Conservation (phyloP, 1,140 invertebrate species). For the Orchesella cincta region DNA sequence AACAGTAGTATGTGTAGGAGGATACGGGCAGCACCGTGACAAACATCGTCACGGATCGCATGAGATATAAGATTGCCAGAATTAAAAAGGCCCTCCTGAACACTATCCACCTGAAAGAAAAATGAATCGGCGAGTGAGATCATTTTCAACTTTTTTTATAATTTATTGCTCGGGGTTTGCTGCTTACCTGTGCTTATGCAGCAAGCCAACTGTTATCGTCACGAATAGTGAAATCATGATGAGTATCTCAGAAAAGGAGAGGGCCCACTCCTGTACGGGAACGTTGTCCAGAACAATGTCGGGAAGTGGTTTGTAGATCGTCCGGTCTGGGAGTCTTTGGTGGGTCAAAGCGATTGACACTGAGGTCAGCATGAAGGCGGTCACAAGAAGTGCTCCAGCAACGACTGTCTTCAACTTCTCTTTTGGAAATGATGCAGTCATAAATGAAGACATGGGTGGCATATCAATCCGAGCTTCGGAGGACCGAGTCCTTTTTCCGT, state of each 20-base stretch:
- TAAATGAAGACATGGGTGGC: constrained; percentile 52
- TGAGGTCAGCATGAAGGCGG: constrained; percentile 66
- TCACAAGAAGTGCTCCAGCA: constrained; percentile 64
- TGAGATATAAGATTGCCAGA: constrained; percentile 79
- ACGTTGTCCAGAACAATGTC: constrained; percentile 76
- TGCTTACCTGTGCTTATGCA: constrained; percentile 77
- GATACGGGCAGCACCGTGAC: constrained; percentile 83
- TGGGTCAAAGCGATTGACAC: constrained; percentile 78
- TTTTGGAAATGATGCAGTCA: constrained; percentile 62
- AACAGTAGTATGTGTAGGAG: constrained; percentile 78
- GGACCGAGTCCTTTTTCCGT: constrained; percentile 39
- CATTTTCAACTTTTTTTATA: neutral
- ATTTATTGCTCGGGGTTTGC: neutral
- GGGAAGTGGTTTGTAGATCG: constrained; percentile 70
- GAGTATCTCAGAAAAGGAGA: constrained; percentile 79
- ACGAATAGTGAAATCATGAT: constrained; percentile 77
- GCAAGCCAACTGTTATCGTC: constrained; percentile 72
- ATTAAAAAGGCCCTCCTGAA: constrained; percentile 78
- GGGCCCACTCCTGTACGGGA: constrained; percentile 68
- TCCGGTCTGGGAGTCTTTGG: constrained; percentile 76
- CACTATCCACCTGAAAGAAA: constrained; percentile 71
- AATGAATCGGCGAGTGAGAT: neutral
- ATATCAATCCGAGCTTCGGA: constrained; percentile 62
- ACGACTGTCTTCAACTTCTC: constrained; percentile 72
- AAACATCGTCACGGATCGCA: constrained; percentile 84